These are phyloP conservation scores for Myanophis thanlyinensis DNA, from an alignment of 2,113 vertebrate genomes.

Conservation along the genomic window DNA sequence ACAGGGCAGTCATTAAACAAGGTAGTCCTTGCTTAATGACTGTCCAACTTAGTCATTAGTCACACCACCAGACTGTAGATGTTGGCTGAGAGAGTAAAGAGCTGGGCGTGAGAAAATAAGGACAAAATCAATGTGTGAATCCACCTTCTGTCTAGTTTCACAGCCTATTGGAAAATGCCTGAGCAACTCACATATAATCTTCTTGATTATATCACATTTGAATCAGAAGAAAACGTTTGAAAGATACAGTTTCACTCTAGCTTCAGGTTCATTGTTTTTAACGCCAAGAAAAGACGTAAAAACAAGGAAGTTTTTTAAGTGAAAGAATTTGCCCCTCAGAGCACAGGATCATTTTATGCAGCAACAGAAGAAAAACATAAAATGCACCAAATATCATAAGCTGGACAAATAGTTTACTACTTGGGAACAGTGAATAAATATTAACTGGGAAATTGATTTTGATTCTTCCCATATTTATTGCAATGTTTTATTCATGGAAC, in stretches of 20 bases:
- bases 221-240: conserved; percentile 7
- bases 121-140: background rate
- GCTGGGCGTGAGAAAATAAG: background rate
- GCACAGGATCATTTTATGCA: conserved; percentile 38
- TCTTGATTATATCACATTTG: conserved; percentile 8
- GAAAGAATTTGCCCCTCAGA: background rate
- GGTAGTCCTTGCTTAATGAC: background rate
- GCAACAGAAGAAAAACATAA: conserved; percentile 54
- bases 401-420: conserved; percentile 49
- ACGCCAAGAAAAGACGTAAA: background rate
- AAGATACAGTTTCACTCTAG: conserved; percentile 27
- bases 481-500: conserved; percentile 61
- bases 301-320: background rate
- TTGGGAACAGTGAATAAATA: conserved; percentile 62
- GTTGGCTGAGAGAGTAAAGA: background rate
- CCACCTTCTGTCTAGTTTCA: background rate
- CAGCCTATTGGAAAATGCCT: background rate
- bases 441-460: conserved; percentile 55
- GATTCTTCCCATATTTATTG: conserved; percentile 51
- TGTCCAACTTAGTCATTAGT: background rate
- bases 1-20: background rate
- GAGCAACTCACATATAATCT: background rate
- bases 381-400: conserved; percentile 48
- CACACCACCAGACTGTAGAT: background rate
- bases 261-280: conserved; percentile 29